Conservation (phyloP, 2,888 invertebrate species). For the Cephalotes varians region DNA sequence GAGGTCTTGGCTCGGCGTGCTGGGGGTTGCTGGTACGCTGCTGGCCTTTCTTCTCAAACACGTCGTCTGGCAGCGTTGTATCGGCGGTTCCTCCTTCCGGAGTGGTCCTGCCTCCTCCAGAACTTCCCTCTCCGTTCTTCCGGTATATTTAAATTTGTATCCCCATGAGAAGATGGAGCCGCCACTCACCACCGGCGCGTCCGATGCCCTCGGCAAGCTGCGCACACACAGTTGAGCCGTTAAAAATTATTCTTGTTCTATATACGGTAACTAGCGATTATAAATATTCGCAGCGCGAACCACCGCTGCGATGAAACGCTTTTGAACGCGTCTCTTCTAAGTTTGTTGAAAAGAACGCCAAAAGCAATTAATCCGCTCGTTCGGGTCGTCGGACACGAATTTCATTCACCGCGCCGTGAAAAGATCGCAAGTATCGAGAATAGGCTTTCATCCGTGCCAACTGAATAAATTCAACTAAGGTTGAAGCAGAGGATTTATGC, state of each 20-base stretch:
- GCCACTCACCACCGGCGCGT: constrained; percentile 95
- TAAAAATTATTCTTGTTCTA: neutral
- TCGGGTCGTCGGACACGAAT: neutral
- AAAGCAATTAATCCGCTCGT: neutral
- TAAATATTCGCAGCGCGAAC: too few species aligned
- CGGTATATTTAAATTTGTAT: constrained; percentile 97
- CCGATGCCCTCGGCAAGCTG: constrained; percentile 94
- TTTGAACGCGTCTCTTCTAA: neutral
- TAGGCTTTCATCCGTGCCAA: neutral
- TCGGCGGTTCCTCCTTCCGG: constrained; percentile 87
- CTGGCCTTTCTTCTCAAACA: constrained; percentile 92
- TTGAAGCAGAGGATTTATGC: constrained; percentile 39
- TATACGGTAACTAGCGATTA: neutral
- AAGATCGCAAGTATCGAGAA: constrained; percentile 11
- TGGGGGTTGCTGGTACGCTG: constrained; percentile 95
- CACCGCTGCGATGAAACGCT: neutral
- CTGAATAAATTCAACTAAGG: neutral
- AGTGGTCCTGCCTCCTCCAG: constrained; percentile 91
- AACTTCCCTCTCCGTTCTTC: constrained; percentile 96
- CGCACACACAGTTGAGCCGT: constrained; percentile 61
- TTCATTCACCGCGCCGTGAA: neutral
- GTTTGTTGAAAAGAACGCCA: neutral
- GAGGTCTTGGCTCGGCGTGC: constrained; percentile 91
- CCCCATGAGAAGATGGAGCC: constrained; percentile 97
- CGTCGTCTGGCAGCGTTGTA: constrained; percentile 88